Evolutionary conservation across 2,113 vertebrate genomes (phyloP).

Genomic region (Empidonax alnorum): DNA sequence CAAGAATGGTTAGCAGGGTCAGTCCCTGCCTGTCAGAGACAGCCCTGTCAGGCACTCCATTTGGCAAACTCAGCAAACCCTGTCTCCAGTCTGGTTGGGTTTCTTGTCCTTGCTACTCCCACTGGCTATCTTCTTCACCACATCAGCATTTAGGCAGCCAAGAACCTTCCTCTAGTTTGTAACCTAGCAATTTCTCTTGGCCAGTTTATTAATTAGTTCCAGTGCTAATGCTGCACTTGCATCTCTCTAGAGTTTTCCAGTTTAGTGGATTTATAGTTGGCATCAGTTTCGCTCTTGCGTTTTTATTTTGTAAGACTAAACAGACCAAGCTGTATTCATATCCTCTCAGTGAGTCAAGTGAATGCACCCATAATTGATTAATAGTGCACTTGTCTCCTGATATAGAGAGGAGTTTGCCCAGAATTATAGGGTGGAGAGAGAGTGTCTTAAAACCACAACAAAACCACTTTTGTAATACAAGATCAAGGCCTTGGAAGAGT

Average conservation of each 20-base stretch:
- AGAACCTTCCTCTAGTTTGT: not conserved
- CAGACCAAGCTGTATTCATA: not conserved
- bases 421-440: not conserved
- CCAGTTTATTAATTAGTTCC: not conserved
- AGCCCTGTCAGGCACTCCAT: not conserved
- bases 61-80: not conserved
- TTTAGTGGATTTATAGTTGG: not conserved
- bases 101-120: not conserved
- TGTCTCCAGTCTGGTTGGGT: not conserved
- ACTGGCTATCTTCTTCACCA: not conserved
- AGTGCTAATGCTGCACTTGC: not conserved
- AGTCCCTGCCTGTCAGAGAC: not conserved
- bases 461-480: not conserved
- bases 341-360: not conserved
- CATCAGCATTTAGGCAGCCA: not conserved
- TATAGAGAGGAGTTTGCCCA: not conserved
- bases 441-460: not conserved
- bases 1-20: not conserved
- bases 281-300: not conserved
- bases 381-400: not conserved
- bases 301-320: not conserved
- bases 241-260: not conserved
- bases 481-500: not conserved
- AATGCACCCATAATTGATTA: not conserved
- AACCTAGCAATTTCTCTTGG: conserved; percentile 5